A percentile compares a stretch with the other conserved stretches of the same genome.
These are phyloP conservation scores for Tromatobia lineatoria DNA, from an alignment of 2,888 invertebrate species.

Conservation along the genomic window DNA sequence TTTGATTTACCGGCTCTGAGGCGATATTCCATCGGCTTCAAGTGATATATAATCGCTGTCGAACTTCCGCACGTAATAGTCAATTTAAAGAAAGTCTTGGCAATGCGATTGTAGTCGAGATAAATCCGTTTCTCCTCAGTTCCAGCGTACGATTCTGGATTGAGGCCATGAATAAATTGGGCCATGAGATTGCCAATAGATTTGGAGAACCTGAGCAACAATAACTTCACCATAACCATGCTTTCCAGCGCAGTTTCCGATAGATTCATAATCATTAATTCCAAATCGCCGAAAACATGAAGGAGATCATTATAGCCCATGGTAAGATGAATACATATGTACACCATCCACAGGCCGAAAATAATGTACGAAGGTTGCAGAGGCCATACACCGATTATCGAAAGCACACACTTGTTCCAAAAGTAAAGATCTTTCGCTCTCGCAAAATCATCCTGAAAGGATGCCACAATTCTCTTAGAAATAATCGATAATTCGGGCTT, in stretches of 20 bases:
- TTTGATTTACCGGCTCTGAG: constrained; percentile 37
- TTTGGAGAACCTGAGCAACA: constrained; percentile 38
- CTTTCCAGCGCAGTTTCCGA: constrained; percentile 38
- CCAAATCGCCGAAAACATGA: constrained; percentile 39
- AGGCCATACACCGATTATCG: constrained; percentile 57
- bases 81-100: constrained; percentile 35
- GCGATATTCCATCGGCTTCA: constrained; percentile 30
- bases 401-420: constrained; percentile 48
- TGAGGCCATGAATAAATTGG: neutral
- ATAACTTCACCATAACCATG: constrained; percentile 52
- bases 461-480: neutral
- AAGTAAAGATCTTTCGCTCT: constrained; percentile 34
- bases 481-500: neutral
- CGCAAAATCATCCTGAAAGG: constrained; percentile 31
- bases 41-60: constrained; percentile 6
- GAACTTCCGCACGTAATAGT: neutral
- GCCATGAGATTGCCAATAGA: constrained; percentile 4
- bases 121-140: constrained; percentile 39
- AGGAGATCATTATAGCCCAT: constrained; percentile 18
- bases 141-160: neutral
- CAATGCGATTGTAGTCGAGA: constrained; percentile 40
- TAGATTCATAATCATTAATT: constrained; percentile 46
- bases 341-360: neutral
- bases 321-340: constrained; percentile 24
- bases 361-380: constrained; percentile 39